Evolutionary conservation across 2,113 vertebrate species (phyloP), one percentile per base, ranked within the genome.

Genomic region (Festucalex cinctus): DNA sequence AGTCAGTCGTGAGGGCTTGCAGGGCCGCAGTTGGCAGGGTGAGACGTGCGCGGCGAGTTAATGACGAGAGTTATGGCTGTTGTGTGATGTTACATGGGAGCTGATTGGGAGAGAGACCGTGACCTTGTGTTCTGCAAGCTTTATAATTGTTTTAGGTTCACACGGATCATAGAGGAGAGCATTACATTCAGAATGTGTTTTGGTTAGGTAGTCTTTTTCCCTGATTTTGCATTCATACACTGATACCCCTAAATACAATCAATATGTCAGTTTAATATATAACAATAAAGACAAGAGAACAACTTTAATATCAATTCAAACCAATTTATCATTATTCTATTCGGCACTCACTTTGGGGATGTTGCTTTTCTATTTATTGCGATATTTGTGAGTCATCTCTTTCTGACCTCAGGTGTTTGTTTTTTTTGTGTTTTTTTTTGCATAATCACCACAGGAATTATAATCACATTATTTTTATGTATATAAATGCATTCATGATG

Each of bases 71-170:
- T 80, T 78, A 68, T 1, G 10, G 68, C 66, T 63, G 64, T 28
- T 13, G 8, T 79, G 73, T 83, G 77, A 83, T 79, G 77, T 68
- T 77, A 73, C 69, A 70, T 66, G 72, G 69, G 69, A 64, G 71
- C 24, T 80, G 71, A 80, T 80, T 83, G 69, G 74, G 39, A 13
- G 54, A 83, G 79, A 77, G 63, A 69, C 73, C 35, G 63, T 77
- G 75, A 58, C 65, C 82, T 72, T 63, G 63, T 32, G 63, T 44
- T 22, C 58, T 63, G 70, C 63, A 63, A 41, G 65, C 57, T 70
- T 67, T 64, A 22, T 65, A 71, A 51, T 66, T 51, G 63, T 49
- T 10, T 9, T 3, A 3, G 19, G 63, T 54, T 66, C 39, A 24
- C 26, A 35, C 24, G 35, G 17, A 65, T 44, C 44, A 62, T 49